Base-by-base conservation (phyloP, 2,797 vertebrate species). In the Gallinago nigripennis region DNA sequence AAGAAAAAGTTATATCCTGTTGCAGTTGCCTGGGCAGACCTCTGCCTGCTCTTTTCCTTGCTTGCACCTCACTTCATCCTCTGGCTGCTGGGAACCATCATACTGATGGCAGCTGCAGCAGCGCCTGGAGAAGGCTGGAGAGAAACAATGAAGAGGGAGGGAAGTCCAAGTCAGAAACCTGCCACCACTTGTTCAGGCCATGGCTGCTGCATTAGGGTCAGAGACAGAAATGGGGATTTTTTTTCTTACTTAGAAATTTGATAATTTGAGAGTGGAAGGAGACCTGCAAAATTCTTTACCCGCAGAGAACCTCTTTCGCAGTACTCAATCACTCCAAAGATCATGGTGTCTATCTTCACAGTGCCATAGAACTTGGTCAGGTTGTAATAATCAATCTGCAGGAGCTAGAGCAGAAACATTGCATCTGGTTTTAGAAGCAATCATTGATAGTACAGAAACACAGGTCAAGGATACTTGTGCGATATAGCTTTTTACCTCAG, bases 281-380 rank as follows among this genome's bases (percentile, higher is more conserved):
- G 39, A 92, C 8, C 24, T 81, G 84, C 66, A 97, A 94, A 88
- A 77, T 56, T 90, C 92, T 97, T 99, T 98, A 99, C 99, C 98
- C 99, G 97, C 73, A 99, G 98, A 45, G 99, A 99, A 33, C 99
- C 99, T 95, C 99, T 98, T 97, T 99, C 99, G 2, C 99, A 99
- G 93, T 99, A 99, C 91, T 99, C 99, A 46, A 98, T 98, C 96
- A 99, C 99, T 3, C 98, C 99, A 30, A 98, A 99, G 94, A 99
- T 98, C 37, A 97, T 98, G 15, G 97, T 93, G 46, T 99, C 99
- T 75, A 99, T 97, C 97, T 99, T 99, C 96, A 99, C 98, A 0
- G 99, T 99, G 95, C 99, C 99, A 4, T 99, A 99, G 97, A 99
- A 99, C 98, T 99, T 99, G 54, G 99, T 99, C 95, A 99, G 97